A percentile compares a stretch with the other conserved stretches of the same genome.
Evolutionary conservation across 2,797 vertebrate genomes (phyloP).

Genomic region (Tadarida brasiliensis): DNA sequence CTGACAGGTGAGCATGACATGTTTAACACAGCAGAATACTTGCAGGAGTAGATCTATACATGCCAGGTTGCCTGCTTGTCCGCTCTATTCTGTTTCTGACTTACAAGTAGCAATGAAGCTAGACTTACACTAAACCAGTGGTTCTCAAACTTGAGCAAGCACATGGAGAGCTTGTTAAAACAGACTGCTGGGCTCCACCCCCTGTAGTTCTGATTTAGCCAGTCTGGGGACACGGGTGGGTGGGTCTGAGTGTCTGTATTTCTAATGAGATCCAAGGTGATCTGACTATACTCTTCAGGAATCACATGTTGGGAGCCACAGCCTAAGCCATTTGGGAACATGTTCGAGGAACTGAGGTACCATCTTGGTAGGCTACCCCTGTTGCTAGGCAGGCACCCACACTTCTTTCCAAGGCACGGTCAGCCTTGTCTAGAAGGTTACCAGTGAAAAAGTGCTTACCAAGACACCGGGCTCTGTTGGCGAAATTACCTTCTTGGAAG

Average conservation of each 20-base stretch:
- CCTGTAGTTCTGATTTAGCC: not conserved
- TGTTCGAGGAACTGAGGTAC: not conserved
- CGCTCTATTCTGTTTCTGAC: not conserved
- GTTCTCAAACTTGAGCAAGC: not conserved
- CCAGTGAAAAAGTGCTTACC: not conserved
- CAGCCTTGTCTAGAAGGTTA: not conserved
- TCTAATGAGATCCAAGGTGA: not conserved
- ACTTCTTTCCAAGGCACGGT: not conserved
- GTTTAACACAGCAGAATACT: not conserved
- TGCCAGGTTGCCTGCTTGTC: not conserved
- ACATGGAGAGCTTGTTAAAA: not conserved
- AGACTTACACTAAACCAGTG: not conserved
- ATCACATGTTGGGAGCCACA: not conserved
- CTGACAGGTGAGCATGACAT: not conserved
- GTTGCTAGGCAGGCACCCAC: accelerated
- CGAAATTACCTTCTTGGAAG: not conserved
- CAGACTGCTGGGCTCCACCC: too few relatives aligned
- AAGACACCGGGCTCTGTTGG: not conserved
- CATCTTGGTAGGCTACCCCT: not conserved
- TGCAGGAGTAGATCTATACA: not conserved
- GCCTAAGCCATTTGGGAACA: not conserved
- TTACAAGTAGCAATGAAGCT: not conserved
- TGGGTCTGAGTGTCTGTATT: not conserved
- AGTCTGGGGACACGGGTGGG: not conserved
- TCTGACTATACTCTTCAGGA: not conserved